Evolutionary conservation across 2,113 vertebrate genomes (phyloP).

Genomic region (Elachura formosa): DNA sequence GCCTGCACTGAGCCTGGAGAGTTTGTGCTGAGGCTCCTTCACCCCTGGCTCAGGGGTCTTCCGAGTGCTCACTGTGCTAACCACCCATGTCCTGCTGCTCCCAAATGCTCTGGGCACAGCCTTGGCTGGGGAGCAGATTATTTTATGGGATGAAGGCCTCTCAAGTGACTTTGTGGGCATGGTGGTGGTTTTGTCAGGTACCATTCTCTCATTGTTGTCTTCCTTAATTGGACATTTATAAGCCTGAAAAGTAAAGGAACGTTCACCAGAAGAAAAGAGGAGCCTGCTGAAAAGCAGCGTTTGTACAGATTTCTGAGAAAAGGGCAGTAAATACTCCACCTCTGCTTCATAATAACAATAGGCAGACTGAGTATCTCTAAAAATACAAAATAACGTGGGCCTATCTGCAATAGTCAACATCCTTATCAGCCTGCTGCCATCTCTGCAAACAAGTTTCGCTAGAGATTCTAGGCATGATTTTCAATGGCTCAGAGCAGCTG

Average conservation of each 20-base stretch:
- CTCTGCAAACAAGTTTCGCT: neutral
- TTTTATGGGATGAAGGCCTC: neutral
- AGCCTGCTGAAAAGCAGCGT: neutral
- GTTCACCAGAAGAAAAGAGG: neutral
- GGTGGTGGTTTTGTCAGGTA: neutral
- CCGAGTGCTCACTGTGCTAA: neutral
- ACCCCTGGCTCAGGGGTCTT: neutral
- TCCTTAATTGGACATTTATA: neutral
- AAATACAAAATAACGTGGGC: constrained; percentile 10
- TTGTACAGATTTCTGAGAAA: neutral
- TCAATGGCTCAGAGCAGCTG: constrained; percentile 51
- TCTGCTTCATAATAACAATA: constrained; percentile 43
- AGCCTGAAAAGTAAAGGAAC: neutral
- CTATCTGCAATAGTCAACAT: constrained; percentile 15
- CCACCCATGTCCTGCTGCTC: neutral
- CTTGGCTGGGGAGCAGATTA: neutral
- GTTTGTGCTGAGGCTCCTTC: neutral
- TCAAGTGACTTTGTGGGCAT: neutral
- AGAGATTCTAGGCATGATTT: constrained; percentile 38
- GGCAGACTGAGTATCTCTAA: constrained; percentile 30
- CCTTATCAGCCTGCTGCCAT: constrained; percentile 29
- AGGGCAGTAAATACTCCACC: constrained; percentile 43
- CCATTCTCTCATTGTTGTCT: neutral
- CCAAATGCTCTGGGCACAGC: neutral
- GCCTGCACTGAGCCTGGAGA: neutral